These are phyloP conservation scores for Virgularia gustaviana DNA, from an alignment of 92 coral and sea anemone genomes.

Conservation along the genomic window DNA sequence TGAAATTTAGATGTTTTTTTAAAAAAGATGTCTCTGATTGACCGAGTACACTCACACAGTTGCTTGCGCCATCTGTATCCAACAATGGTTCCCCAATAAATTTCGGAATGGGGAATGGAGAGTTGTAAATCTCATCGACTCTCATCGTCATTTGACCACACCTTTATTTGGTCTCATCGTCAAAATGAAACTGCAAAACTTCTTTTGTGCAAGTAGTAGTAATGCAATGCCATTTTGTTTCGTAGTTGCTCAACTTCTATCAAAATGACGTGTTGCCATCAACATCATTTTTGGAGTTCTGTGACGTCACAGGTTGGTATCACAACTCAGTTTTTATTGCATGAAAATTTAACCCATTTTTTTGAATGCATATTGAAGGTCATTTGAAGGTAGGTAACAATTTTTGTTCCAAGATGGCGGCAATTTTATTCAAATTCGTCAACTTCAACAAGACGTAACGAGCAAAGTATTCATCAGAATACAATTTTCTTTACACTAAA, in stretches of 20 bases:
- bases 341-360: not conserved
- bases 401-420: not conserved
- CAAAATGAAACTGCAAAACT: not conserved
- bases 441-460: too few species aligned
- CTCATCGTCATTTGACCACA: not conserved
- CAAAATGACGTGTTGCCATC: conserved; percentile 89
- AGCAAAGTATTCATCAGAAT: too few species aligned
- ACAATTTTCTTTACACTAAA: too few species aligned
- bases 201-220: too few species aligned
- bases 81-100: too few species aligned
- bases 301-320: conserved; percentile 79
- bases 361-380: not conserved
- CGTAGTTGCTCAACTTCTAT: conserved; percentile 71
- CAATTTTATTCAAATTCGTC: too few species aligned
- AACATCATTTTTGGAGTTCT: conserved; percentile 76
- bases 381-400: not conserved
- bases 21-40: too few species aligned
- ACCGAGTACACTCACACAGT: too few species aligned
- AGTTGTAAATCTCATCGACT: too few species aligned
- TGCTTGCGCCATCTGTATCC: too few species aligned
- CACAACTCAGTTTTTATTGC: not conserved
- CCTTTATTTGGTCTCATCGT: not conserved
- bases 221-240: too few species aligned
- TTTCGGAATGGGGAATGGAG: too few species aligned
- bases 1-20: not conserved